Evolutionary conservation across 2,113 vertebrate genomes (phyloP).

Genomic region (Hyperopisus bebe): DNA sequence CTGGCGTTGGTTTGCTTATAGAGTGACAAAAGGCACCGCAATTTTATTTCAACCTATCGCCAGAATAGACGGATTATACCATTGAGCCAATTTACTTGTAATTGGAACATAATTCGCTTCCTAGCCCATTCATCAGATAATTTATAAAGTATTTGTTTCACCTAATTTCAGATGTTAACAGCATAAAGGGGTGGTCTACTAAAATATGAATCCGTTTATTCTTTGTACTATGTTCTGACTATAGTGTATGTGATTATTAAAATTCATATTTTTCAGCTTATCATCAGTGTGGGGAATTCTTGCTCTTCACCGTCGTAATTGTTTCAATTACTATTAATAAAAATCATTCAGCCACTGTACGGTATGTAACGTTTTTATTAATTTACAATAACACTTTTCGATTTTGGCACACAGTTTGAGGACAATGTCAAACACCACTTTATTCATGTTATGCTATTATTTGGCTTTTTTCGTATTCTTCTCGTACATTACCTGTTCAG

Average conservation of each 20-base stretch:
- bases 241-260: neutral
- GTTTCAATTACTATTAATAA: neutral
- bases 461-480: slow-evolving; percentile 43
- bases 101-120: neutral
- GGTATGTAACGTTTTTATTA: slow-evolving; percentile 57
- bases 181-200: neutral
- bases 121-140: neutral
- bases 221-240: neutral
- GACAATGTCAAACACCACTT: slow-evolving; percentile 17
- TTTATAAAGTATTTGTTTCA: neutral
- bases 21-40: neutral
- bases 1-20: neutral
- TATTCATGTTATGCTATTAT: slow-evolving; percentile 30
- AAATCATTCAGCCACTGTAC: slow-evolving; percentile 19
- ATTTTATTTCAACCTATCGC: neutral
- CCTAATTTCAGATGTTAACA: neutral
- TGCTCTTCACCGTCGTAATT: neutral
- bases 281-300: neutral
- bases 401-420: slow-evolving; percentile 55
- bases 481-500: slow-evolving; percentile 43
- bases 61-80: neutral
- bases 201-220: neutral
- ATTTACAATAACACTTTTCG: slow-evolving; percentile 48
- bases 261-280: neutral
- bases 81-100: neutral